phyloP scores from a whole-genome alignment of 2,797 vertebrate species.

The Alfaro cultratus region DNA sequence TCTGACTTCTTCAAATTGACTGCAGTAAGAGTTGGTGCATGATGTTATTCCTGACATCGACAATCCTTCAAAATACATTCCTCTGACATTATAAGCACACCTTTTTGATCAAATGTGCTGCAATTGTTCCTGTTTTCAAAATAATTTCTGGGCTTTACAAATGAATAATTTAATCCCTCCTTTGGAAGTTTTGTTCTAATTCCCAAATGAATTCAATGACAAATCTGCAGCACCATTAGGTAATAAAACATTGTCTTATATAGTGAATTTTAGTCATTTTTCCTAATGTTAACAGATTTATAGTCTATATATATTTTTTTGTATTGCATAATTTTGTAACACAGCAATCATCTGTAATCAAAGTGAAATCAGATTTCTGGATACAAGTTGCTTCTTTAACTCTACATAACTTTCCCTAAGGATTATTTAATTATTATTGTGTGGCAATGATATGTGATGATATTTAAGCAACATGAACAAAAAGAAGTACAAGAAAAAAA shows the following conservation, averaged over 20 bases:
- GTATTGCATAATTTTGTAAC: background rate
- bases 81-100: background rate
- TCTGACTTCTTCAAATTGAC: conserved; percentile 1
- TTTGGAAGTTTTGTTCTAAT: background rate
- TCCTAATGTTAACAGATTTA: background rate
- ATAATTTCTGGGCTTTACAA: background rate
- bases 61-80: background rate
- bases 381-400: background rate
- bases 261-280: background rate
- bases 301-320: background rate
- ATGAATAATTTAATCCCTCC: background rate
- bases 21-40: background rate
- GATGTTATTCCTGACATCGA: background rate
- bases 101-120: background rate
- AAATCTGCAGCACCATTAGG: background rate
- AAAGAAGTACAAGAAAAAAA: no score
- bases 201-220: background rate
- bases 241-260: background rate
- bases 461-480: background rate
- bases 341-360: background rate
- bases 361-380: background rate
- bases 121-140: background rate
- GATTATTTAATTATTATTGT: background rate
- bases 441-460: background rate
- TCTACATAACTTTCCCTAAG: background rate